These are phyloP conservation scores for Pomacea canaliculata DNA, from an alignment of 2,888 invertebrate genomes.

Conservation along the genomic window DNA sequence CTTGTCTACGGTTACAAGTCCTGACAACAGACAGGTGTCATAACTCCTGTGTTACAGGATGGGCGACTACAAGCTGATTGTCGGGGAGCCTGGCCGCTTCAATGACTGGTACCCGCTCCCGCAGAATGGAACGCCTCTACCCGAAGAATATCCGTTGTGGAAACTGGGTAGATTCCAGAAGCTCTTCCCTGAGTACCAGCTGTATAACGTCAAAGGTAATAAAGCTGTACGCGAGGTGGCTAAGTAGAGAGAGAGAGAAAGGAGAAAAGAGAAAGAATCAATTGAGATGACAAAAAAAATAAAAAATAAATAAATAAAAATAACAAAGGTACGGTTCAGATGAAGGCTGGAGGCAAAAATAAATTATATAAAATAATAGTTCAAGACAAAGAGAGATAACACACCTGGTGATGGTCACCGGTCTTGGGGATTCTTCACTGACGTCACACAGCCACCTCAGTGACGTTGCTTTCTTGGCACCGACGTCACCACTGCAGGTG, in stretches of 20 bases:
- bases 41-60: background rate
- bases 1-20: too few species aligned
- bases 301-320: background rate
- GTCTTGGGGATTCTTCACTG: too few species aligned
- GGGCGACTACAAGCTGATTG: slow-evolving; percentile 31
- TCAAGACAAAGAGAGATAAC: too few species aligned
- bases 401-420: too few species aligned
- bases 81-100: slow-evolving; percentile 28
- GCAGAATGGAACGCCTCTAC: background rate
- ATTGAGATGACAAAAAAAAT: background rate
- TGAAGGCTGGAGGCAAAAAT: background rate
- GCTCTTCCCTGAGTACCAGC: slow-evolving; percentile 25
- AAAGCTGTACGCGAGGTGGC: background rate
- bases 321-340: background rate
- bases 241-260: background rate
- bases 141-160: slow-evolving; percentile 15
- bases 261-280: background rate
- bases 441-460: too few species aligned
- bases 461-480: too few species aligned
- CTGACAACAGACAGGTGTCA: too few species aligned
- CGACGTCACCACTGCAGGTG: too few species aligned
- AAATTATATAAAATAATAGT: background rate
- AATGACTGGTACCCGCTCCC: slow-evolving; percentile 28
- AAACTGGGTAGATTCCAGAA: slow-evolving; percentile 6
- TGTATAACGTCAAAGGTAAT: slow-evolving; percentile 17